Base-by-base conservation (phyloP, 1,140 invertebrate genomes). In the Ruditapes philippinarum region DNA sequence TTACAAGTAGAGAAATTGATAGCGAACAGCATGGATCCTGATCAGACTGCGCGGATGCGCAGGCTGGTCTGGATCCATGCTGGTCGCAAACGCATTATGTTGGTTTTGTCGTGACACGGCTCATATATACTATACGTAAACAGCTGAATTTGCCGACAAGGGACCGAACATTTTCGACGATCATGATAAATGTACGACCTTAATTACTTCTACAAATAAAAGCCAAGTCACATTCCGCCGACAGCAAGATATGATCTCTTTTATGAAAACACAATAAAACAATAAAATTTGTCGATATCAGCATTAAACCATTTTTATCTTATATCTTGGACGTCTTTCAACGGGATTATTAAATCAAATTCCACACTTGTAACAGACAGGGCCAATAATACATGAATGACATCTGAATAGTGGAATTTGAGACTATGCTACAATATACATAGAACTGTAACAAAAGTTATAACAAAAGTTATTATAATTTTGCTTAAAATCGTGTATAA, bases 271-370 rank as follows among this genome's bases (percentile, higher is more conserved):
- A n/a, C n/a, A n/a, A 54, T 54, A 54, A 54, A 65, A 65, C 25
- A 33, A 65, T 65, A 28, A 70, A 70, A 38, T 31, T 11, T 70
- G 65, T 70, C 65, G 33, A 70, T 70, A 38, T 70, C 65, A 70
- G 65, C 65, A 70, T 25, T 38, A 70, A 70, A 70, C 33, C 9
- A n/a, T 22, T 1, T 40, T 38, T 70, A 38, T 38, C 33, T 17
- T 38, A 28, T 9, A 70, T 70, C 65, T 70, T 70, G 65, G 65
- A 70, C 65, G 65, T n/a, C 33, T 38, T n/a, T 70, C 65, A 36
- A 25, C 25, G 25, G 17, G 12, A 31, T 19, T 19, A 5, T 36
- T 19, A 28, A 65, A 19, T 65, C 22, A 3, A 65, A 65, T 9
- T 28, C 60, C 4, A 14, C 42, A n/a, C 42, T 14, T 5, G 42